Conservation (phyloP, 2,797 vertebrate genomes). For the Gambusia yucatana region DNA sequence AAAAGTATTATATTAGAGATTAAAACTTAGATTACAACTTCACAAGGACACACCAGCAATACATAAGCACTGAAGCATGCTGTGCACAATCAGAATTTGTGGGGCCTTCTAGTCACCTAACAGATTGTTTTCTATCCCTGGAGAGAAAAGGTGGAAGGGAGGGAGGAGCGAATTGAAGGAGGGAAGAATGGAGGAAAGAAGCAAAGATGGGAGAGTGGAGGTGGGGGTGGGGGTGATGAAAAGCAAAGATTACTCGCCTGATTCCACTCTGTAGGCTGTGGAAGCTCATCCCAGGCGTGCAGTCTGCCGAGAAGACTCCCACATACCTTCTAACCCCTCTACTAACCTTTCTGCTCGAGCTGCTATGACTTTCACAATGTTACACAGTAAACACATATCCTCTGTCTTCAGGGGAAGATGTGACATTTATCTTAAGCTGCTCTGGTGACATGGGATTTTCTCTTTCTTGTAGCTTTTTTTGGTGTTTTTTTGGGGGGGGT, state of each 20-base stretch:
- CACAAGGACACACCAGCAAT: conserved; percentile 46
- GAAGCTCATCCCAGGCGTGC: conserved; percentile 70
- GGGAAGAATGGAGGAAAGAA: conserved; percentile 21
- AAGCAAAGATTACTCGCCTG: conserved; percentile 63
- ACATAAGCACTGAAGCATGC: conserved; percentile 49
- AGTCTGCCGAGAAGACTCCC: conserved; percentile 60
- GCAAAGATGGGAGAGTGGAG: too few relatives aligned
- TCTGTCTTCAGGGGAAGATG: conserved; percentile 55
- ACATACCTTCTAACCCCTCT: conserved; percentile 52
- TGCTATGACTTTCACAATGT: conserved; percentile 74
- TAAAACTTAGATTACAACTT: conserved; percentile 52
- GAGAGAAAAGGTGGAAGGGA: conserved; percentile 37
- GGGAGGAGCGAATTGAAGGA: conserved; percentile 20
- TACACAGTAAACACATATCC: conserved; percentile 66
- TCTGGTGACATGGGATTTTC: conserved; percentile 36
- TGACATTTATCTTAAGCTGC: conserved; percentile 73
- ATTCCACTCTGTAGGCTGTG: conserved; percentile 43
- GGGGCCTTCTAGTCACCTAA: conserved; percentile 51
- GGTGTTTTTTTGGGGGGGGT: neutral
- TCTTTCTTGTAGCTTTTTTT: conserved; percentile 13
- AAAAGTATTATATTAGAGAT: conserved; percentile 29
- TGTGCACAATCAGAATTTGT: conserved; percentile 53
- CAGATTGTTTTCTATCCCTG: conserved; percentile 60
- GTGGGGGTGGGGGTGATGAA: conserved; percentile 43
- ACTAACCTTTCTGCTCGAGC: conserved; percentile 73